Evolutionary conservation across 2,888 invertebrate species (phyloP), one percentile per base, ranked within the genome.

Genomic region (Phyto melanocephala): DNA sequence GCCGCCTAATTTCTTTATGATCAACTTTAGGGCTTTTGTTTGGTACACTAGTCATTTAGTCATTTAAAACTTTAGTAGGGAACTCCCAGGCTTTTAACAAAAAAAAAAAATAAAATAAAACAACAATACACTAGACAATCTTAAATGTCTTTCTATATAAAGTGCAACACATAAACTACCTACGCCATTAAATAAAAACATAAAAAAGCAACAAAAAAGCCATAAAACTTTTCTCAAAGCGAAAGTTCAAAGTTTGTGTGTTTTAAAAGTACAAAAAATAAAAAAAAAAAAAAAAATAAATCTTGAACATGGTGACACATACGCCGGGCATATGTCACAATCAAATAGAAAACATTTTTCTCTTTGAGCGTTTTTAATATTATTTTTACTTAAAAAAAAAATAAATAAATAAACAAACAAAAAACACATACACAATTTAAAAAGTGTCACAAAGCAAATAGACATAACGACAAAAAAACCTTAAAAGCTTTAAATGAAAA

Each of bases 161-260:
- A 68, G 28, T 42, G 56, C 56, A 62, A 74, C 62, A 63, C 52
- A 62, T 52, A 40, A 63, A 42, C 28, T 33, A 52, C 28, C 52
- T 52, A 42, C 28, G 20, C 10, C 40, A 40, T 42, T 7, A 33
- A 42, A 28, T 42, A 52, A 50, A 52, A 28, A 56, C 20, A n/a
- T 45, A 35, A 67, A 67, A 60, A 62, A 58, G 17, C 20, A 40
- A 50, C 13, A 35, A 52, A 37, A 63, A 75, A 54, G n/a, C 5
- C 11, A 40, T 54, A 42, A 63, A 63, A 74, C 47, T 75, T 71
- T 78, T 5, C 33, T 40, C 56, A 47, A 63, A 71, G 28, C 28
- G 70, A 71, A 71, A 78, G 70, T 78, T 78, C 78, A 71, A 70
- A 77, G 78, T 70, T 78, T 56, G 47, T 45, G 24, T 72, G 28